Base-by-base conservation (phyloP, 1,140 invertebrate genomes). In the Bacillus rossius region DNA sequence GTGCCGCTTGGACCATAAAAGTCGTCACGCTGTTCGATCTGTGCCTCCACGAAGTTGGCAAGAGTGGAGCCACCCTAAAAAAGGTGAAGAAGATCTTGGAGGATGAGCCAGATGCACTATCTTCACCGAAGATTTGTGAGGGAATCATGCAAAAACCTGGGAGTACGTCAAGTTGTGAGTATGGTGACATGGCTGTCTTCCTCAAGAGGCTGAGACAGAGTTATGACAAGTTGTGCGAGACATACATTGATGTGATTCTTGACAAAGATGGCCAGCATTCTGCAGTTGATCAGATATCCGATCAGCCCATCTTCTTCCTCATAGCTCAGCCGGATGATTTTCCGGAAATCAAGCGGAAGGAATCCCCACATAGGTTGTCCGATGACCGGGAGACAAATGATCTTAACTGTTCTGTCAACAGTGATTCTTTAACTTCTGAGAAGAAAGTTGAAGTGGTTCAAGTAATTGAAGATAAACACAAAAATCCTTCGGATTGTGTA, bases 1-100 rank as follows among this genome's bases (percentile, higher is more conserved):
- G 90, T 23, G 89, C 91, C 2, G 88, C 91, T 13, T 94, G 92
- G 86, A 86, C 92, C 1, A 86, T 95, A 2, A 91, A 92, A 69
- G 85, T 92, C n/a, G 87, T 94, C 45, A 84, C 90, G 1, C 72
- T 94, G 17, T 86, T 95, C 49, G 90, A 95, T 69, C 77, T 94
- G 48, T 85, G 87, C 69, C 74, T 88, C 20, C 81, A 81, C 66
- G 81, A 84, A 23, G 80, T 85, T 45, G 72, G 79, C 23, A 60
- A 77, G 37, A 83, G 83, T 40, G 75, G 76, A 59, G 75, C 84
- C 23, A 83, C 81, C 43, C 66, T 83, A 1, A 81, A 85, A 40
- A 80, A 82, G 41, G 77, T 89, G 5, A 84, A 86, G 42, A 79
- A 77, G 48, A 81, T 89, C 38, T 66, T 90, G 8, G 79, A 80